A percentile compares a stretch with the other conserved stretches of the same genome.
These are phyloP conservation scores for Ophraella communa DNA, from an alignment of 2,888 invertebrate genomes.

Conservation along the genomic window DNA sequence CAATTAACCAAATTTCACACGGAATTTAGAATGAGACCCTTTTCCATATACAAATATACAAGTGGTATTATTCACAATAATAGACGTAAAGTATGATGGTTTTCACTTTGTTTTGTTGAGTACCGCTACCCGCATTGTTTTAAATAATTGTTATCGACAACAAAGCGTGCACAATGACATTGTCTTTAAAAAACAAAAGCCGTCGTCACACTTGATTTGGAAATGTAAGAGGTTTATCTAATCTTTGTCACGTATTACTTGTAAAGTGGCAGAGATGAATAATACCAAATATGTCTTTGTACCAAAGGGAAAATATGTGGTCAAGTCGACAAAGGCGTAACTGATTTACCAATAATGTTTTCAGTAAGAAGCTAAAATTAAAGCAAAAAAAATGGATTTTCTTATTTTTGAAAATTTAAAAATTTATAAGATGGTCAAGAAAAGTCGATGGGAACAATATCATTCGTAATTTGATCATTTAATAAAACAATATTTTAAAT, in stretches of 20 bases:
- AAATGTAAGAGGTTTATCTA: slow-evolving; percentile 26
- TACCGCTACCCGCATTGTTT: slow-evolving; percentile 38
- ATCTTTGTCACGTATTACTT: slow-evolving; percentile 25
- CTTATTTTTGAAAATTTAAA: no score
- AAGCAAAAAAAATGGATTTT: no score
- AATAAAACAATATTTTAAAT: no score
- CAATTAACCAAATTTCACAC: not conserved
- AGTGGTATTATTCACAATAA: slow-evolving; percentile 14
- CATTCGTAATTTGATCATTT: no score
- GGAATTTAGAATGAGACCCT: slow-evolving; percentile 5
- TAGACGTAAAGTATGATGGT: slow-evolving; percentile 19
- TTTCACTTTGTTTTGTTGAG: slow-evolving; percentile 30
- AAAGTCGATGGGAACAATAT: no score
- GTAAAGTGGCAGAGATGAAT: not conserved
- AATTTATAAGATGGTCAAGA: no score
- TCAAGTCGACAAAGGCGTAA: not conserved
- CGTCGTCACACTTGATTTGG: slow-evolving; percentile 44
- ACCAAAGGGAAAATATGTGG: no score
- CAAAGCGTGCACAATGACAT: slow-evolving; percentile 32
- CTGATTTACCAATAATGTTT: no score
- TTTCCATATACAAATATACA: not conserved
- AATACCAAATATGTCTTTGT: not conserved
- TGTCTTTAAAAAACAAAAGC: slow-evolving; percentile 40
- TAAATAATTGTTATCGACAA: slow-evolving; percentile 35
- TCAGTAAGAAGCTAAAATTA: no score